phyloP scores from a whole-genome alignment of 1,140 invertebrate species.

The Saccostrea glomerata region DNA sequence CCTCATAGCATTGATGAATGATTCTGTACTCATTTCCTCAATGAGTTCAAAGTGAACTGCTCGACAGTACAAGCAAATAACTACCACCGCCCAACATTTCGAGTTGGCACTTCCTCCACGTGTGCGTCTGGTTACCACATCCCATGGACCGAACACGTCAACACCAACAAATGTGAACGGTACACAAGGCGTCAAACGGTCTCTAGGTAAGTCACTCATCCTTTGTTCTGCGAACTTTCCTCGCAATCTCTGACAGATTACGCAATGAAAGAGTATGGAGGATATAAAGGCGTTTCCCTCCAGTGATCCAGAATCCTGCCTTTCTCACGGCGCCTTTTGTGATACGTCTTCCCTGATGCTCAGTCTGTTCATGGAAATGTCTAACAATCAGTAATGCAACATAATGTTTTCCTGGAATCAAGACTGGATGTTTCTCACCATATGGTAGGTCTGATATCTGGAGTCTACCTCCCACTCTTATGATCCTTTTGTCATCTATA shows the following conservation, averaged over 20 bases:
- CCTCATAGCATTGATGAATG: background rate
- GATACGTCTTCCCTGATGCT: slow-evolving; percentile 45
- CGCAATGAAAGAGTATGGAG: slow-evolving; percentile 33
- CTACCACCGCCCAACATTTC: background rate
- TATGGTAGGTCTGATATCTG: background rate
- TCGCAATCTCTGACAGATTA: slow-evolving; percentile 36
- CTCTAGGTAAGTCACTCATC: background rate
- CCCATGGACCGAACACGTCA: slow-evolving; percentile 13
- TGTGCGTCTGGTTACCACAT: background rate
- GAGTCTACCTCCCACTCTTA: background rate
- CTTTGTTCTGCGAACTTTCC: background rate
- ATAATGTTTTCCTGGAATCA: slow-evolving; percentile 28
- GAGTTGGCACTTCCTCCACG: background rate
- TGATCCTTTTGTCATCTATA: background rate
- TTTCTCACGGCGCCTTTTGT: slow-evolving; percentile 49
- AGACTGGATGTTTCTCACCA: background rate
- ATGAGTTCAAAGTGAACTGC: background rate
- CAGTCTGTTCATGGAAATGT: slow-evolving; percentile 35
- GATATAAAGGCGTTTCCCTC: slow-evolving; percentile 42
- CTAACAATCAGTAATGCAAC: slow-evolving; percentile 32
- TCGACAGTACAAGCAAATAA: background rate
- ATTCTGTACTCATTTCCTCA: background rate
- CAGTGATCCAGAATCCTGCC: slow-evolving; percentile 54
- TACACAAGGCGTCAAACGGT: background rate
- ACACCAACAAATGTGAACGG: slow-evolving; percentile 20